Evolutionary conservation across 2,888 invertebrate genomes (phyloP), one percentile per base, ranked within the genome.

Genomic region (Thysanoteuthis rhombus): DNA sequence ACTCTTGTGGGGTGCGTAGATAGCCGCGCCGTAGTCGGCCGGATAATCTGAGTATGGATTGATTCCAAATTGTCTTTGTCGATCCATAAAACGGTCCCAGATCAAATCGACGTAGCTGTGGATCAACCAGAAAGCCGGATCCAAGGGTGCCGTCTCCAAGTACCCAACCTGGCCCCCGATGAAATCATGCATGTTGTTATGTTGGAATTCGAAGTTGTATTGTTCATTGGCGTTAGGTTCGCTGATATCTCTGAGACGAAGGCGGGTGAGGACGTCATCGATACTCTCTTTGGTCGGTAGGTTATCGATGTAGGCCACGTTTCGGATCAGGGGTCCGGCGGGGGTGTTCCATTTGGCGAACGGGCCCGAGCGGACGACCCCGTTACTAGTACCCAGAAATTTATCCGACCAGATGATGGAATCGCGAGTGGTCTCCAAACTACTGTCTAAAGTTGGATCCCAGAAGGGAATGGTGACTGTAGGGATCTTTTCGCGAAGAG

Each of bases 391-490:
- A 19, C 96, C 96, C 16, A 96, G 93, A 93, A 96, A 96, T 0
- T 94, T 94, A 4, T 95, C 94, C 19, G 95, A 95, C 95, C 95
- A 96, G 28, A 96, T 89, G 38, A 95, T 94, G 3, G 96, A 96
- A 47, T 94, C 93, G 1, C 94, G 94, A 0, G 96, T 95, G 93
- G 95, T 94, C 1, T 92, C 94, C 89, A 96, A 94, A 25, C 94
- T 94, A 38, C 94, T 94, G 94, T 96, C 96, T 42, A 96, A 93
- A 12, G 95, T 95, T 16, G 95, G 95, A 94, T 96, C 96, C 96
- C 96, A 96, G 94, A 96, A 96, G 2, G 96, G 96, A 16, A 96
- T 58, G 19, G 96, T 95, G 0, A 96, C 96, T 4, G 94, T 94
- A 0, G 95, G 95, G 28, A 96, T 94, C 93, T 96, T 95, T 90